phyloP scores from a whole-genome alignment of 2,113 vertebrate genomes.

The Urocitellus parryii region DNA sequence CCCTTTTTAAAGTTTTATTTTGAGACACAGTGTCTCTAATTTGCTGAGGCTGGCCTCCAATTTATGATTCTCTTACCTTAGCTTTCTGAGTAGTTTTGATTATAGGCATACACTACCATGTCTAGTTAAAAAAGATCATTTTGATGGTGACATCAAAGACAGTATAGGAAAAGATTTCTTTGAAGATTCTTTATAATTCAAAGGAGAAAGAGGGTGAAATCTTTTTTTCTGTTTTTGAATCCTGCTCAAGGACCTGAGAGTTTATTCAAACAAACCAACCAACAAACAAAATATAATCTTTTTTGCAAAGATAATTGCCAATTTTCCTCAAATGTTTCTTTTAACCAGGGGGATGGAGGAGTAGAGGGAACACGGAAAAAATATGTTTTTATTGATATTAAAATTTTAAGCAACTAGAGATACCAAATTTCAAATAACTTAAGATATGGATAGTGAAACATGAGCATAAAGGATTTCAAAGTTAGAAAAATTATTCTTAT shows the following conservation, averaged over 20 bases:
- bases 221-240: not conserved
- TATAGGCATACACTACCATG: no score
- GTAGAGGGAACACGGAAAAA: no score
- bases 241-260: not conserved
- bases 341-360: no score
- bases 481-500: constrained; percentile 22
- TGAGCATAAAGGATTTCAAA: not conserved
- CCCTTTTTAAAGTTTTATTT: no score
- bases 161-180: not conserved
- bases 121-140: not conserved
- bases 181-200: constrained; percentile 24
- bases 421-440: constrained; percentile 17
- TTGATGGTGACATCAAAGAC: constrained; percentile 35
- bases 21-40: no score
- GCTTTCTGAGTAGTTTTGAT: no score
- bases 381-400: not conserved
- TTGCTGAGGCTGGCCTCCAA: no score
- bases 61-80: no score
- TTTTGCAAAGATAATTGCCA: constrained; percentile 26
- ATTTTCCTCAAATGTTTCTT: constrained; percentile 5
- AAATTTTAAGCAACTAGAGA: not conserved
- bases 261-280: not conserved
- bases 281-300: not conserved
- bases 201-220: not conserved
- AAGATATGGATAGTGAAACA: not conserved